Evolutionary conservation across 2,113 vertebrate genomes (phyloP), one percentile per base, ranked within the genome.

Genomic region (Tonatia bakeri): DNA sequence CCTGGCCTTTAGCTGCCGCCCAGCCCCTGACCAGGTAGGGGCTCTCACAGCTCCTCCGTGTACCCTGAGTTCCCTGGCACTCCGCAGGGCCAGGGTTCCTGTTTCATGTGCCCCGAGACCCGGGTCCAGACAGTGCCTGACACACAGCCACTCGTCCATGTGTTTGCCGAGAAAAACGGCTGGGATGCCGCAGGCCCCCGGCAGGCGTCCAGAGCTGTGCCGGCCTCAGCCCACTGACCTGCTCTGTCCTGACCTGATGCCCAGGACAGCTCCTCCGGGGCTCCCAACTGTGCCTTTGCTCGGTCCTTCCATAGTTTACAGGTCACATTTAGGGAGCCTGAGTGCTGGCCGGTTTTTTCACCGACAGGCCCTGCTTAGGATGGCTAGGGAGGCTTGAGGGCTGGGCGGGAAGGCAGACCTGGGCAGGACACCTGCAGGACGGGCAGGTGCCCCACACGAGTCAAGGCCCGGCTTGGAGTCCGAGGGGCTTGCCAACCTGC

Each of bases 401-500:
- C 67, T 7, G 12, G 24, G 1, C 54, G 7, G 5, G 82, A 19
- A 16, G 10, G 38, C 5, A 52, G 20, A 36, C 13, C 40, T 52
- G 31, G 79, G 40, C 33, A 4, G 5, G 43, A 33, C 3, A 8
- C n/a, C 47, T 6, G 7, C 19, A 19, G 85, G 22, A 36, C 4
- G 33, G 0, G 0, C 38, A 26, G 36, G 1, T 15, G 6, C 12
- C 20, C 36, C 24, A 3, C 4, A 28, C 16, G 15, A 19, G 22
- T 24, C 54, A 56, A 22, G 54, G 54, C 54, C 54, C 24, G 7
- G 22, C 54, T 20, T 9, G 54, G 54, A 8, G 22, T 24, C 54
- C 22, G 7, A 56, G 54, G 4, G 7, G 54, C n/a, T 26, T 0
- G 0, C 6, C 8, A 1, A 26, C 22, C 31, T 1, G 9, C 11